Conservation (phyloP, 2,797 vertebrate species). For the Varecia variegata region DNA sequence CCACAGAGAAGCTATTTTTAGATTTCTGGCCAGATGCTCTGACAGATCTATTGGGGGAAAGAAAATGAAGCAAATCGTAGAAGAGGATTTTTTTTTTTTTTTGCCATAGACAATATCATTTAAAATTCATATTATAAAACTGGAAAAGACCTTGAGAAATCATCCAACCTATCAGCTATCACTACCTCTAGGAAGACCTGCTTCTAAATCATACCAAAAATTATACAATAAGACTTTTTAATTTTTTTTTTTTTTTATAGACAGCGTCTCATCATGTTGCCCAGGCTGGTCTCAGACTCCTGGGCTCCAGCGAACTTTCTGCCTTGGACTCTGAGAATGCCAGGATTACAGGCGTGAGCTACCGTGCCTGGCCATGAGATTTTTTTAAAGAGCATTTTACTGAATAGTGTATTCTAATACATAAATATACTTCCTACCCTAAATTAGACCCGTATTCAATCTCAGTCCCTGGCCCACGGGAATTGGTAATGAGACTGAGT, state of each 20-base stretch:
- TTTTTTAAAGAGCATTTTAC: neutral
- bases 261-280: too few species aligned
- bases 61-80: slow-evolving; percentile 47
- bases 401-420: neutral
- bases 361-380: neutral
- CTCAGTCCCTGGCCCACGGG: neutral
- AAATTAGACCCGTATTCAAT: neutral
- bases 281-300: too few species aligned
- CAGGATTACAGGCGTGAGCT: neutral
- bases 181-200: neutral
- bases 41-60: slow-evolving; percentile 53
- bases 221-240: neutral
- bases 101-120: neutral
- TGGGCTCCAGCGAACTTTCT: neutral
- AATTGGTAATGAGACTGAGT: neutral
- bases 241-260: too few species aligned
- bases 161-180: too few species aligned
- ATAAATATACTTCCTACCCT: neutral
- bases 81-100: neutral
- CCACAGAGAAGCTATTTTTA: slow-evolving; percentile 63
- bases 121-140: slow-evolving; percentile 49
- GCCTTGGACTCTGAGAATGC: neutral
- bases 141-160: slow-evolving; percentile 11
- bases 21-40: slow-evolving; percentile 65
- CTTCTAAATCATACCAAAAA: neutral